These are phyloP conservation scores for Argentina silus DNA, from an alignment of 2,797 vertebrate genomes.

Conservation along the genomic window DNA sequence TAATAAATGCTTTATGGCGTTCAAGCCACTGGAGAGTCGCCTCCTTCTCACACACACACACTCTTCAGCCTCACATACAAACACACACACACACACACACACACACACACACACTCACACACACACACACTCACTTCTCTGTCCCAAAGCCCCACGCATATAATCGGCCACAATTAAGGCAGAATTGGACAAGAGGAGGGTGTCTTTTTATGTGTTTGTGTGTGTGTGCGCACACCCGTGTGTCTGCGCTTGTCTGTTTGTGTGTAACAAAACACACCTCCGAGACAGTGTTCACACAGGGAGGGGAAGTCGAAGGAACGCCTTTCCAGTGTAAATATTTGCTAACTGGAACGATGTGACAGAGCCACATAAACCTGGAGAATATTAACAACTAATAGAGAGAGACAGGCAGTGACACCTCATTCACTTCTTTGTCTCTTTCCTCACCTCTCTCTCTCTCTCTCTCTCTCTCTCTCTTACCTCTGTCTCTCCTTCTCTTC, in stretches of 20 bases:
- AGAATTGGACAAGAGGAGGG: slow-evolving; percentile 36
- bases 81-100: neutral
- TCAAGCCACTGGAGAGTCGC: slow-evolving; percentile 58
- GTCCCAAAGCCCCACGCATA: slow-evolving; percentile 38
- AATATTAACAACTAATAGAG: slow-evolving; percentile 67
- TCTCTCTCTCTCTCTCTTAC: slow-evolving; percentile 10
- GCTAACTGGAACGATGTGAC: slow-evolving; percentile 64
- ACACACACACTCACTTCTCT: neutral
- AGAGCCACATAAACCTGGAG: slow-evolving; percentile 45
- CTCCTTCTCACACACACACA: slow-evolving; percentile 23
- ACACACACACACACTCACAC: neutral
- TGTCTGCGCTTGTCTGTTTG: slow-evolving; percentile 7
- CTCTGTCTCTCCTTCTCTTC: neutral
- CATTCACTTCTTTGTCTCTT: slow-evolving; percentile 12
- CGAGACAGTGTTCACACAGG: slow-evolving; percentile 53
- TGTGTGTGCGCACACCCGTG: slow-evolving; percentile 6
- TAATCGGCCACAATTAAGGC: slow-evolving; percentile 62
- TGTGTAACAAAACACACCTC: slow-evolving; percentile 44
- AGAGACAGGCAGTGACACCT: slow-evolving; percentile 9
- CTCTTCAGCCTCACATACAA: neutral
- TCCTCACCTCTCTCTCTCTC: slow-evolving; percentile 23
- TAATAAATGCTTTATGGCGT: slow-evolving; percentile 70
- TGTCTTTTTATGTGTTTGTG: slow-evolving; percentile 1
- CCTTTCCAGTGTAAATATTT: slow-evolving; percentile 71
- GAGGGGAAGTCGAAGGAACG: slow-evolving; percentile 38